These are phyloP conservation scores for Cathartes aura DNA, from an alignment of 2,113 vertebrate species.

Conservation along the genomic window DNA sequence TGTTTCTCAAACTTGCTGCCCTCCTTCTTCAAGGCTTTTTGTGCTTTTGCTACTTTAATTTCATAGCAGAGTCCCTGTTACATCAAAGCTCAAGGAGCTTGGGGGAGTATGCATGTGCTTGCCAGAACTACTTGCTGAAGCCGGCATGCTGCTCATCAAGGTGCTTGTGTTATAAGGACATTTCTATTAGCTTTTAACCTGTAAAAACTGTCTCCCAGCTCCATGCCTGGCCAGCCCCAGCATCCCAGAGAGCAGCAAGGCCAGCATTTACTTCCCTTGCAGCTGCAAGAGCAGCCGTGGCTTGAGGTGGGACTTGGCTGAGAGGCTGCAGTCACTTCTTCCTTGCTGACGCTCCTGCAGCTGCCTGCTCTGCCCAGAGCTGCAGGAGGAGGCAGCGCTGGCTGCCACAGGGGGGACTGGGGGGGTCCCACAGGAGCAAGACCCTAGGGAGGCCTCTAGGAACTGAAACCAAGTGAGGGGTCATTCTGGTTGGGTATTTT, in stretches of 20 bases:
- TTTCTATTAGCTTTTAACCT: not conserved
- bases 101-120: rapidly evolving
- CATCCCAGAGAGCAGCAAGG: not conserved
- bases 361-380: not conserved
- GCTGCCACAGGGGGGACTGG: not conserved
- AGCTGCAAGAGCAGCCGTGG: not conserved
- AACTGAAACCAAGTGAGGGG: rapidly evolving
- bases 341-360: not conserved
- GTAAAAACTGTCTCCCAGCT: not conserved
- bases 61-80: not conserved
- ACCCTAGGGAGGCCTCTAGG: not conserved
- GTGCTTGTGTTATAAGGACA: not conserved
- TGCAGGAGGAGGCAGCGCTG: not conserved
- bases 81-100: rapidly evolving
- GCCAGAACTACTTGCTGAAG: not conserved
- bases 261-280: not conserved
- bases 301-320: not conserved
- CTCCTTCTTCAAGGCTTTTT: not conserved
- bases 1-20: not conserved
- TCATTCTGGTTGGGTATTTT: not conserved
- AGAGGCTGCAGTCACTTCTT: not conserved
- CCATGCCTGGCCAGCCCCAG: not conserved
- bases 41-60: not conserved
- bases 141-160: not conserved
- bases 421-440: not conserved